A percentile compares a stretch with the other conserved stretches of the same genome.
Conservation (phyloP, 2,113 vertebrate genomes). For the Phalacrocorax aristotelis region DNA sequence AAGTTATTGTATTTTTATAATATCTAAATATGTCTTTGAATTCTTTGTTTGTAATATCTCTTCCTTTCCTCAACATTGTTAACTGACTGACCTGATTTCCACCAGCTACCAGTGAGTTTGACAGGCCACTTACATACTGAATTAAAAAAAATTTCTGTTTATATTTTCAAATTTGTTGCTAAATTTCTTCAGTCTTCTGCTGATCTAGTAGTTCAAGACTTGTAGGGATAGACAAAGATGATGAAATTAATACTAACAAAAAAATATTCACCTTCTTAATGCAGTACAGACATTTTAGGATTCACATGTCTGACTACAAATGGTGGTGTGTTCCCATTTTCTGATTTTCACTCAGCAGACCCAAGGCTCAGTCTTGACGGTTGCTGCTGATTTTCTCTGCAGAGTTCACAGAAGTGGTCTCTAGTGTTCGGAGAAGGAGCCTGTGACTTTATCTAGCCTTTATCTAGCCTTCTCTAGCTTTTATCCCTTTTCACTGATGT, state of each 20-base stretch:
- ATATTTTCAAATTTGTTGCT: not conserved
- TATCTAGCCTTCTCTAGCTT: not conserved
- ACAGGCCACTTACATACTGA: not conserved
- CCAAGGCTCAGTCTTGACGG: conserved; percentile 1
- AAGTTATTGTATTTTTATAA: not conserved
- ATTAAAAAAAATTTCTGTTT: not conserved
- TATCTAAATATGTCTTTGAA: not conserved
- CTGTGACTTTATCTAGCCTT: not conserved
- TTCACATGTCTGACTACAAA: conserved; percentile 67
- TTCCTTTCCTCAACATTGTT: not conserved
- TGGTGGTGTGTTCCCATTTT: conserved; percentile 26
- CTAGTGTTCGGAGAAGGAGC: conserved; percentile 50
- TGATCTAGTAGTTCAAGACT: not conserved
- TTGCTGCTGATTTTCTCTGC: not conserved
- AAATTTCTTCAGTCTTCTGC: not conserved
- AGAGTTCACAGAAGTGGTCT: not conserved
- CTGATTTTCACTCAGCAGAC: not conserved
- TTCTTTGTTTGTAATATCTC: not conserved
- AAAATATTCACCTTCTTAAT: not conserved
- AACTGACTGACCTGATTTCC: not conserved
- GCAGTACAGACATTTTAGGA: not conserved
- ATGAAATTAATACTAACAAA: not conserved
- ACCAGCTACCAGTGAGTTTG: not conserved
- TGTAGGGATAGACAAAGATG: not conserved
- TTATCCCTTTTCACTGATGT: not conserved